Evolutionary conservation across 2,113 vertebrate species (phyloP).

Genomic region (Alethe castanea): DNA sequence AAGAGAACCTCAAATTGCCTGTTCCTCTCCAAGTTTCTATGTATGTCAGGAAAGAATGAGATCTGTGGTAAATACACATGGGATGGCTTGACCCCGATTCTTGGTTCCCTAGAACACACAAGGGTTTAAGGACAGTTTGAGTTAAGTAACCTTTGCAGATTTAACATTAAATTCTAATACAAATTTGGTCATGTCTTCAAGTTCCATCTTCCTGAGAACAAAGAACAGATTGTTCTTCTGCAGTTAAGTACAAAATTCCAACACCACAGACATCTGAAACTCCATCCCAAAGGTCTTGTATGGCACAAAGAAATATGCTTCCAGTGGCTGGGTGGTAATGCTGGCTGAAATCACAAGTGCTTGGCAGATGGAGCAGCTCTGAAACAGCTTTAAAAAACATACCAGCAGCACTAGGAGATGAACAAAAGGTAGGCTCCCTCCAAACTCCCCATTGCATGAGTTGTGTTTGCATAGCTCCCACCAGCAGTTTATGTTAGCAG

Average conservation of each 20-base stretch:
- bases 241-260: neutral
- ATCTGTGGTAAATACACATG: neutral
- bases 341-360: neutral
- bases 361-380: neutral
- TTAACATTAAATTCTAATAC: neutral
- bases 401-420: neutral
- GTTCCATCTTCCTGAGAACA: neutral
- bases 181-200: neutral
- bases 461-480: neutral
- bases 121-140: neutral
- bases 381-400: neutral
- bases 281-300: neutral
- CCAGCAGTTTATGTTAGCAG: neutral
- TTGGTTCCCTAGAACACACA: neutral
- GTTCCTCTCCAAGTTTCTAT: neutral
- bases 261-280: neutral
- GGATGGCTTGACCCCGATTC: neutral
- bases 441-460: neutral
- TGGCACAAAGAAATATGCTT: neutral
- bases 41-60: neutral
- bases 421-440: neutral
- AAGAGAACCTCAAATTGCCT: neutral
- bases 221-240: neutral
- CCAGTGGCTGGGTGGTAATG: neutral
- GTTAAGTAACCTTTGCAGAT: neutral